phyloP scores from a whole-genome alignment of 1,140 invertebrate species.

The Nomia melanderi region DNA sequence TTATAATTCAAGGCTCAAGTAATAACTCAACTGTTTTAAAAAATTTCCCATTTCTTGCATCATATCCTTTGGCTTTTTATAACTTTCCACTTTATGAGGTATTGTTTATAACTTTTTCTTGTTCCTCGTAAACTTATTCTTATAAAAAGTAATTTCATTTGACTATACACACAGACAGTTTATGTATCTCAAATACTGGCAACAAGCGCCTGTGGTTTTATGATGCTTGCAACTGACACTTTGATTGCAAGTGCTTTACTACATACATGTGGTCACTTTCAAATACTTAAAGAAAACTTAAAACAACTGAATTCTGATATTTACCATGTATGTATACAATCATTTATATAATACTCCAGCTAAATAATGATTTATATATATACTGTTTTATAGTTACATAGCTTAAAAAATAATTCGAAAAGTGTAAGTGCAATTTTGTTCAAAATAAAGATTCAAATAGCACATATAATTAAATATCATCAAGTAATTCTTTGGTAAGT shows the following conservation, averaged over 20 bases:
- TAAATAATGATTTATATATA: not conserved
- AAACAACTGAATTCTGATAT: slow-evolving; percentile 34
- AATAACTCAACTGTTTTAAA: slow-evolving; percentile 35
- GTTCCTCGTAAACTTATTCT: not conserved
- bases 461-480: slow-evolving; percentile 61
- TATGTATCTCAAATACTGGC: slow-evolving; percentile 66
- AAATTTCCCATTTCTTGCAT: slow-evolving; percentile 64
- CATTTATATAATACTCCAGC: not conserved
- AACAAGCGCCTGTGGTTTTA: slow-evolving; percentile 58
- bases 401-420: slow-evolving; percentile 1
- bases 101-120: not conserved
- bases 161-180: slow-evolving; percentile 42
- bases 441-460: slow-evolving; percentile 46
- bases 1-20: slow-evolving; percentile 13
- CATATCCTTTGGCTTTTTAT: slow-evolving; percentile 62
- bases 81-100: slow-evolving; percentile 65
- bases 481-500: slow-evolving; percentile 59
- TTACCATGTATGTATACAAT: slow-evolving; percentile 16
- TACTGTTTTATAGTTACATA: not conserved
- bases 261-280: slow-evolving; percentile 68
- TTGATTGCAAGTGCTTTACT: slow-evolving; percentile 68
- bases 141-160: slow-evolving; percentile 1
- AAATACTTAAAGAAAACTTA: slow-evolving; percentile 58
- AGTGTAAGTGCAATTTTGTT: slow-evolving; percentile 3
- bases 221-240: slow-evolving; percentile 66